Evolutionary conservation across 2,888 invertebrate species (phyloP).

Genomic region (Lamellibrachia satsuma): DNA sequence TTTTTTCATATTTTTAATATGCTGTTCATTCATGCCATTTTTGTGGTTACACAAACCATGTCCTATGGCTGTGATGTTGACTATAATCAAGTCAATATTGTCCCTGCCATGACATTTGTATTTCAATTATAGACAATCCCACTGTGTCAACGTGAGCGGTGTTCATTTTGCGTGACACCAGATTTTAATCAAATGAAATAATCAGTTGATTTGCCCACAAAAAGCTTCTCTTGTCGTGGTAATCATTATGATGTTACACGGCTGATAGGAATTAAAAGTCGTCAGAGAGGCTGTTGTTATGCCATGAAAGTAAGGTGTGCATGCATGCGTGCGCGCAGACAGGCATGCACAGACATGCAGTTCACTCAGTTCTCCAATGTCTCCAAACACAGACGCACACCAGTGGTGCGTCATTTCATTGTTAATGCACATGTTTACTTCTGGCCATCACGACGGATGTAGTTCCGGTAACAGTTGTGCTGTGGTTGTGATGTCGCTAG

Average conservation of each 20-base stretch:
- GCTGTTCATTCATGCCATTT: background rate
- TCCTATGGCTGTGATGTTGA: background rate
- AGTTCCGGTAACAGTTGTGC: too few relatives aligned
- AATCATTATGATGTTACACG: background rate
- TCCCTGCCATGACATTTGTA: background rate
- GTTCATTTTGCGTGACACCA: background rate
- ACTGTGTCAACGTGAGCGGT: background rate
- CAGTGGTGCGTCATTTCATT: background rate
- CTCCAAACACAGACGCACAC: background rate
- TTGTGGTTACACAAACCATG: background rate
- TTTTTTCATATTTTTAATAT: background rate
- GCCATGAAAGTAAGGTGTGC: constrained; percentile 3
- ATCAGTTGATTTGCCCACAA: constrained; percentile 13
- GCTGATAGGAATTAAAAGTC: background rate
- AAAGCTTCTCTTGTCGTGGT: background rate
- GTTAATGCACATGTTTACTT: constrained; percentile 9
- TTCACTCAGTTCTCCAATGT: background rate
- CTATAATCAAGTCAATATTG: background rate
- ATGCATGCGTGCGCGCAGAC: background rate
- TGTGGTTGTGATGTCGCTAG: too few relatives aligned
- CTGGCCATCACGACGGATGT: background rate
- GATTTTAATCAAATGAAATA: constrained; percentile 13
- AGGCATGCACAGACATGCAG: background rate
- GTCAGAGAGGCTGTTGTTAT: background rate
- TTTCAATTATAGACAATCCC: background rate